Base-by-base conservation (phyloP, 2,888 invertebrate species). In the Callinectes sapidus region DNA sequence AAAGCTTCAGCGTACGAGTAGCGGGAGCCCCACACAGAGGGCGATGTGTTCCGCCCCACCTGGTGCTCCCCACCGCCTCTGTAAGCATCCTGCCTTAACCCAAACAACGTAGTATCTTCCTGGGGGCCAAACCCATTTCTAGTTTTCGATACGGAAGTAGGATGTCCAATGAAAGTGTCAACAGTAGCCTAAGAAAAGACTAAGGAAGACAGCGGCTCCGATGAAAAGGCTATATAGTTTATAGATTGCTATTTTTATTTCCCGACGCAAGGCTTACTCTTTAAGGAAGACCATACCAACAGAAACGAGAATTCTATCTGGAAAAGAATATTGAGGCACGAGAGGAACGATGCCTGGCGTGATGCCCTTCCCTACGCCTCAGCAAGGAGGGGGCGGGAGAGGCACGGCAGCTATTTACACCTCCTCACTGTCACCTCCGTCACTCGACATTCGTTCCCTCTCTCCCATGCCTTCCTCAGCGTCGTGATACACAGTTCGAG, bases 141-240 rank as follows among this genome's bases (percentile, higher is more conserved):
- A 71, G 23, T 71, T 28, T 28, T 28, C 71, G 28, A 28, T 71
- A 71, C 16, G 71, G 71, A 28, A 71, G 71, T 71, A 18, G 71
- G 71, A 71, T 2, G 71, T 71, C 71, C 71, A 6, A 71, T 71
- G 28, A 18, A 28, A 71, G n/a, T 71, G 71, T 71, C 71, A 71
- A 28, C 71, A 71, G 8, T 71, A 23, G 71, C 28, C 71, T 71
- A 71, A 71, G 71, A 23, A 71, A 71, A 71, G 71, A 71, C 10
- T 71, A 71, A 71, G 71, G 71, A 71, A 71, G 71, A 71, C 71
- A 71, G 71, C 71, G 28, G n/a, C 71, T 5, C 71, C 71, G 71
- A 71, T 71, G 28, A 71, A 71, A 71, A 71, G 28, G 71, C 71
- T 71, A 71, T 71, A 2, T n/a, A 71, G n/a, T 71, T 71, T 71